Base-by-base conservation (phyloP, 2,113 vertebrate species). In the Miniopterus natalensis region DNA sequence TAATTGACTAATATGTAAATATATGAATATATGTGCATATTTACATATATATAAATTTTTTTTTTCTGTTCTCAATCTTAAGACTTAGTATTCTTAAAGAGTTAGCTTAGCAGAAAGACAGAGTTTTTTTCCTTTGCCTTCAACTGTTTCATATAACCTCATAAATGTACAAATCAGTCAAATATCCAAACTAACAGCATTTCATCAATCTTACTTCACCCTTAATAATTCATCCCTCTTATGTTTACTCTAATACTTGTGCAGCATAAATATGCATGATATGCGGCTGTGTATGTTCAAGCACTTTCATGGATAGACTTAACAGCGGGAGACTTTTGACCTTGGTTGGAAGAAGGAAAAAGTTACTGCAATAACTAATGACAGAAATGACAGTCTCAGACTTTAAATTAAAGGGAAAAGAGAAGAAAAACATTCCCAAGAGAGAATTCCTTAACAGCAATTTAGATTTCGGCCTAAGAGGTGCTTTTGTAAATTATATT, bases 221-320 rank as follows among this genome's bases (percentile, higher is more conserved):
- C 98, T 99, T 98, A 99, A 99, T 99, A 99, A 99, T 99, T 99
- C 99, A 99, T 99, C 98, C 97, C 96, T 98, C 98, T 99, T 99
- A 99, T 99, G 99, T 99, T 99, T 99, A 99, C 99, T 98, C 98
- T 99, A 98, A 99, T 99, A 99, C 99, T 99, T 99, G 98, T 98
- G 98, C 97, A 98, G 98, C 96, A 98, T 99, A 99, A 99, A 99
- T 99, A 99, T 99, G 99, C 99, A 99, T 98, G 98, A 98, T 95
- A 83, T 89, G 71, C 57, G n/a, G 86, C 94, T 96, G 90, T 92
- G 97, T 97, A 97, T 95, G 94, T 96, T 86, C 91, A 57, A 97
- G 98, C 98, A 96, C 97, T 94, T 98, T 98, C 98, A 97, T 97
- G 98, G 98, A 98, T 99, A 99, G 98, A 99, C 99, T 98, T 98